Conservation (phyloP, 2,888 invertebrate genomes). For the Tenthredo scrophulariae region DNA sequence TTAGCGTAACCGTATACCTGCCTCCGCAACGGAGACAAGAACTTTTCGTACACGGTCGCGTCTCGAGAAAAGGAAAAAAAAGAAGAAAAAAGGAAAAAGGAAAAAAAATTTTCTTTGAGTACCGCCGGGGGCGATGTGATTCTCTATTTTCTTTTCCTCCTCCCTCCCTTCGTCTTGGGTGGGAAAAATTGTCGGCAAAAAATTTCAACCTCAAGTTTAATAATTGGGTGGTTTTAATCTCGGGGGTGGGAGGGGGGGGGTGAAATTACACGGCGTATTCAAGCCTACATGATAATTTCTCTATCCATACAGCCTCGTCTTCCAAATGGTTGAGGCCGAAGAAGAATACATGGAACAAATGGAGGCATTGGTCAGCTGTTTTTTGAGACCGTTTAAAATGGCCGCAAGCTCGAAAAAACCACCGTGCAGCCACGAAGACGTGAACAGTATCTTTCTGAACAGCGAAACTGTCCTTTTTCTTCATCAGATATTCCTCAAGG, state of each 20-base stretch:
- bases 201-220: not conserved
- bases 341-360: slow-evolving; percentile 96
- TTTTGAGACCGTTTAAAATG: slow-evolving; percentile 94
- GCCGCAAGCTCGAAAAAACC: slow-evolving; percentile 96
- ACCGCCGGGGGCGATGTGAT: not conserved
- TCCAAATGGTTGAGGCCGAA: slow-evolving; percentile 95
- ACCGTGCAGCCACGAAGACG: slow-evolving; percentile 95
- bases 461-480: slow-evolving; percentile 95
- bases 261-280: not conserved
- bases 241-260: not conserved
- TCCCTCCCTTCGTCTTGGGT: not conserved
- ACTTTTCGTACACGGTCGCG: not conserved
- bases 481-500: slow-evolving; percentile 96
- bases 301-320: slow-evolving; percentile 83
- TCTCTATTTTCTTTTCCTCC: not conserved
- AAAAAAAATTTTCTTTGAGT: not conserved
- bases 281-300: not conserved
- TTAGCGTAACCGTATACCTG: not conserved
- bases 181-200: not conserved
- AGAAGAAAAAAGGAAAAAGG: not conserved
- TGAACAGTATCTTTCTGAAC: slow-evolving; percentile 95
- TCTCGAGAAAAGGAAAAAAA: not conserved
- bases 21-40: not conserved
- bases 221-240: not conserved
- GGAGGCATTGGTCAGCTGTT: slow-evolving; percentile 91